A percentile compares a stretch with the other conserved stretches of the same genome.
Evolutionary conservation across 2,113 vertebrate species (phyloP).

Genomic region (Catagonus wagneri): DNA sequence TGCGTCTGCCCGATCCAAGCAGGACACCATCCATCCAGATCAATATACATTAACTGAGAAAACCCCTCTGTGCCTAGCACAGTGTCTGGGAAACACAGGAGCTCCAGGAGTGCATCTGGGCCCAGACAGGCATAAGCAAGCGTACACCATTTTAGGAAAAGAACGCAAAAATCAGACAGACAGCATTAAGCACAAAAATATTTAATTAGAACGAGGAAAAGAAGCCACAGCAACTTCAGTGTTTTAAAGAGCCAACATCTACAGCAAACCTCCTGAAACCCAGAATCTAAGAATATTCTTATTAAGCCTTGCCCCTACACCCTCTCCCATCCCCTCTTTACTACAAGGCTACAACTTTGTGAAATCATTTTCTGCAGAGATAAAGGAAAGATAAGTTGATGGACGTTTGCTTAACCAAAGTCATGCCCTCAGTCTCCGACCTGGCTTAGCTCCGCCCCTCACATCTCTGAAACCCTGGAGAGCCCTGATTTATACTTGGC

Average conservation of each 20-base stretch:
- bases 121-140: background rate
- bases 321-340: background rate
- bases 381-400: background rate
- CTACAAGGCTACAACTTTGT: background rate
- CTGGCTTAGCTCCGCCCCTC: background rate
- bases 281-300: background rate
- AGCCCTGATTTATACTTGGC: background rate
- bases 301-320: background rate
- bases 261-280: background rate
- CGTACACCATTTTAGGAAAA: background rate
- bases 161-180: background rate
- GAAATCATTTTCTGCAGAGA: background rate
- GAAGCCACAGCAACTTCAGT: background rate
- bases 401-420: background rate
- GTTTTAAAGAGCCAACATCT: background rate
- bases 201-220: background rate
- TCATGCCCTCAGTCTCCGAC: background rate
- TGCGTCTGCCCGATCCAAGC: background rate
- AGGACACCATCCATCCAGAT: background rate
- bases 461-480: background rate
- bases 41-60: background rate
- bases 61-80: background rate
- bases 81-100: background rate
- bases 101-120: background rate
- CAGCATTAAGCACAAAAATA: background rate